Percentiles rank a stretch among this genome's conserved stretches.
These are phyloP conservation scores for Aphelenchoides avenae DNA, from an alignment of 1,140 invertebrate genomes.

Conservation along the genomic window DNA sequence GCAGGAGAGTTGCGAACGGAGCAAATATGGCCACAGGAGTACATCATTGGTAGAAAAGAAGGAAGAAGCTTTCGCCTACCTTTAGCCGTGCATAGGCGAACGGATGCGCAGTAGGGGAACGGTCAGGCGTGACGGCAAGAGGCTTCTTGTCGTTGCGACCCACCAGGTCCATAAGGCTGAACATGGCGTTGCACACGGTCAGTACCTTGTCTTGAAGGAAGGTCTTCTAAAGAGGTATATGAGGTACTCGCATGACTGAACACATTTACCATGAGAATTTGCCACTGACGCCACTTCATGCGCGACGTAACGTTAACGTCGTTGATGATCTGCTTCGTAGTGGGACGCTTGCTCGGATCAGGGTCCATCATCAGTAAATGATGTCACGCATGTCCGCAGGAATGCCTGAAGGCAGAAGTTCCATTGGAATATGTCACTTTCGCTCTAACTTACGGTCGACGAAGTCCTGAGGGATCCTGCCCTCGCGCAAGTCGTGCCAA, in stretches of 20 bases:
- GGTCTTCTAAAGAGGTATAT: slow-evolving; percentile 4
- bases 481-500: slow-evolving; percentile 69
- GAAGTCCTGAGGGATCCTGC: slow-evolving; percentile 29
- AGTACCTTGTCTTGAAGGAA: not conserved
- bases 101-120: too few species aligned
- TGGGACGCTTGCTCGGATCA: slow-evolving; percentile 18
- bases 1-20: too few species aligned
- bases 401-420: slow-evolving; percentile 6
- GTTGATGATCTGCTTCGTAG: slow-evolving; percentile 16
- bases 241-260: too few species aligned
- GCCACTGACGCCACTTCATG: slow-evolving; percentile 4
- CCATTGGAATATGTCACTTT: not conserved
- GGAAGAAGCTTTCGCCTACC: too few species aligned
- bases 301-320: slow-evolving; percentile 12
- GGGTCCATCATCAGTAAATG: slow-evolving; percentile 31
- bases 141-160: not conserved
- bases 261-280: too few species aligned
- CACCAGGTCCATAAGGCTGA: not conserved
- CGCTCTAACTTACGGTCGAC: slow-evolving; percentile 10
- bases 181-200: not conserved
- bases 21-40: too few species aligned
- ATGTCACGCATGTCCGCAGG: slow-evolving; percentile 22
- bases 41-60: too few species aligned
- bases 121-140: not conserved
- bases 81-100: too few species aligned